Base-by-base conservation (phyloP, 2,797 vertebrate genomes). In the Buceros bicornis region DNA sequence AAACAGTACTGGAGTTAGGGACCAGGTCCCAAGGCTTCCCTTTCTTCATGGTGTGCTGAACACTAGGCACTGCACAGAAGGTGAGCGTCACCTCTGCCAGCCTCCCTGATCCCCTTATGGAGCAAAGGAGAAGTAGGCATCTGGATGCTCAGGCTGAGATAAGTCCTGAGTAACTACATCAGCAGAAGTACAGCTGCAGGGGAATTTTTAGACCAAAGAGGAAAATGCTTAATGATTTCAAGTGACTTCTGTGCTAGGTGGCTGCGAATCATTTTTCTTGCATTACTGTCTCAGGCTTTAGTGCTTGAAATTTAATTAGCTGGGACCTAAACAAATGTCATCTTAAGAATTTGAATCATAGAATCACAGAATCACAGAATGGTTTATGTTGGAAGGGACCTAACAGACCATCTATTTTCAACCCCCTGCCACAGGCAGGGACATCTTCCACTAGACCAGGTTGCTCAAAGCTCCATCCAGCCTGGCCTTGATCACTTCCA, bases 1-100 rank as follows among this genome's bases (percentile, higher is more conserved):
- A 66, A 89, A 70, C 10, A 37, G 7, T 43, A 48, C 13, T 70
- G 53, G 17, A 74, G 9, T 65, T 16, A 76, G 21, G 8, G 35
- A 80, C 21, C 0, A 0, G 13, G n/a, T 60, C 35, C 45, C 13
- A 77, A 18, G 22, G 2, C 17, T 87, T 89, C 35, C 5, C 10
- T 73, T 87, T 82, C 33, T 89, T 70, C 24, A 13, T 12, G 56
- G 11, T 26, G 4, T 40, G 7, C 10, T 51, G 35, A 73, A 37
- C 10, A 16, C 31, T 71, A 91, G 67, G 35, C 25, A 28, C 42
- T 53, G 26, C 25, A 24, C 13, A 60, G 28, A 21, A 67, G n/a
- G 18, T 62, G 31, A 43, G 5, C 31, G 15, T 4, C 4, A 2
- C 25, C 61, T 65, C 40, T 86, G 35, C 10, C 35, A 82, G n/a